Base-by-base conservation (phyloP, 2,888 invertebrate species). In the Seladonia tumulorum region DNA sequence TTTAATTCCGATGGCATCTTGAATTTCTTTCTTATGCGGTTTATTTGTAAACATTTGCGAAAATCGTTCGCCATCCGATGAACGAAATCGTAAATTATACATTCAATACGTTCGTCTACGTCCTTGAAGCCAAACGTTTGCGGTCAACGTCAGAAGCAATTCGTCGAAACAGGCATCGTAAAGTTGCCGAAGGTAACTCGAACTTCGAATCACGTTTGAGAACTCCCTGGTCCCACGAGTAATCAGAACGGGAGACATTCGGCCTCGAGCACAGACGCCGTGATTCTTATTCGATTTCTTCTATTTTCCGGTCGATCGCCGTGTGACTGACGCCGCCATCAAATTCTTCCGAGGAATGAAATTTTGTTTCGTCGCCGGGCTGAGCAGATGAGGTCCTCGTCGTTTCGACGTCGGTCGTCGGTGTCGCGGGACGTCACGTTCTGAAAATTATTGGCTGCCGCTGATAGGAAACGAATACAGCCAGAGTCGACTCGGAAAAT, bases 151-250 rank as follows among this genome's bases (percentile, higher is more conserved):
- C 42, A 16, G 35, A n/a, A n/a, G 16, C 82, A 42, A 76, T 42
- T 63, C 60, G 10, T 47, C 76, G 76, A 81, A 82, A 78, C 68
- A 63, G 70, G 53, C 39, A 42, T 71, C 79, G 88, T 70, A 53
- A 87, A 88, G 86, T 84, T 87, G 68, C 66, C 77, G 66, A 87
- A 90, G 88, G 63, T 81, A 83, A 89, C 88, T 87, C 73, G 57
- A 79, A 78, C 78, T 90, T 86, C 88, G 83, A 87, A 87, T 90
- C 90, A 88, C 89, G 83, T 90, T 90, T 86, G 82, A 76, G 81
- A 85, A 22, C 35, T 16, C 84, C 72, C 18, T 18, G 70, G 79
- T 89, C 90, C 87, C 85, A 85, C 86, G 85, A 88, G 88, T 86
- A 89, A 90, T 90, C 89, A 89, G 88, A 90, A 89, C 77, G 79